Base-by-base conservation (phyloP, 2,888 invertebrate species). In the Muscina levida region DNA sequence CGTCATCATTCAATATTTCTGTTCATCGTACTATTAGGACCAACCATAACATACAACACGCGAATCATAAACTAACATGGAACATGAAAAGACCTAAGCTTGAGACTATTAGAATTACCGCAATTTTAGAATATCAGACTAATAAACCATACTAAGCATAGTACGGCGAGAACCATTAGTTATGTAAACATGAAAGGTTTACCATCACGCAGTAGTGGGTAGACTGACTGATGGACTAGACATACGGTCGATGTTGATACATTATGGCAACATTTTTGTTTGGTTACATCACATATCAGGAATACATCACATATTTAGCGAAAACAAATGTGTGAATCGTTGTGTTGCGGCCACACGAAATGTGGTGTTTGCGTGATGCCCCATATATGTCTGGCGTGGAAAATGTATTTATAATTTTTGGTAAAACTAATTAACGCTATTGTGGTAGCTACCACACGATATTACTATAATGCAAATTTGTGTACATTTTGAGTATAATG, bases 341-440 rank as follows among this genome's bases (percentile, higher is more conserved):
- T 19, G 1, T 5, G 4, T 31, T 31, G 31, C 8, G n/a, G n/a
- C n/a, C n/a, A n/a, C 4, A 44, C 44, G 44, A 13, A 2, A 44
- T 44, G 44, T 8, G 44, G n/a, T n/a, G n/a, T n/a, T n/a, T 44
- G 44, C 31, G 31, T 31, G 31, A 11, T 22, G 46, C n/a, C 3
- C 3, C 4, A 17, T 46, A 4, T 17, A 46, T 13, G n/a, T 4
- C n/a, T 44, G 6, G 44, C 2, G 46, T 46, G 17, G 6, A 19
- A 2, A 19, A 51, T 22, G 10, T 42, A 31, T 31, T 67, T 37
- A 11, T 15, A 31, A 13, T 39, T 67, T 53, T 39, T 53, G 68
- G 68, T 53, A 68, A 67, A 68, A 68, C 53, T 68, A 68, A 68
- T 68, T 68, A 68, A 53, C 68, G 53, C 4, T 5, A 68, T 68